Evolutionary conservation across 37 sponge, comb jelly and placozoan species (phyloP), one percentile per base, ranked within the genome.

Genomic region (Halisarca cf. caerulea): DNA sequence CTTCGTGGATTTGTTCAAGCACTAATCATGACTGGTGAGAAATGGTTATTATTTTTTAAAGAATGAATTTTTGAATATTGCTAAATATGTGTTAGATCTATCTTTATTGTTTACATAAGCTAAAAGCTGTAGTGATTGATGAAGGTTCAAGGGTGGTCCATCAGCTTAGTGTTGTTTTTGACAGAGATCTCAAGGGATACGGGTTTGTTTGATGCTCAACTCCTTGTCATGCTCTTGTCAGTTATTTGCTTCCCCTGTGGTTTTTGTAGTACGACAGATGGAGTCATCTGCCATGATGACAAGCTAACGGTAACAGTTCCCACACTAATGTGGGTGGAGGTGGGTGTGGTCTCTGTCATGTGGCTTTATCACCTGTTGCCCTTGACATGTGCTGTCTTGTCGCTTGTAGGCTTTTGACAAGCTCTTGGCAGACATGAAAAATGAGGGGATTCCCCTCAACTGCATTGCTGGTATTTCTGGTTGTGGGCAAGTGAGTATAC

Each of bases 251-350:
- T 40, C 21, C 35, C 25, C n/a, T 0, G 1, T 21, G 30, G n/a
- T 68, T 25, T 14, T 11, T 79, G 3, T 66, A 95, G 94, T 45
- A 94, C 97, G 24, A 81, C 33, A 23, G 97, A 91, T 38, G 97
- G 97, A 42, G 90, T 95, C 32, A 36, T 59, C 32, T 45, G 88
- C 4, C 61, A 75, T 51, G 25, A 47, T 6, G 91, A 94, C 69
- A 88, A 88, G 17, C 51, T 88, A 11, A 87, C 82, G 37, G 92
- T 94, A 24, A 96, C 97, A n/a, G 78, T 92, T 6, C 97, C 97
- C n/a, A 85, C 92, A 20, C 37, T 92, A 15, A 91, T 96, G 95
- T 96, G 97, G 97, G 93, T 96, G 25, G 84, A 92, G 93, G 93
- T 92, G 58, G 11, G 88, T 88, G 89, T 58, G 38, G 77, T 41